phyloP scores from a whole-genome alignment of 23 tunicate species.

The Botrylloides violaceus region DNA sequence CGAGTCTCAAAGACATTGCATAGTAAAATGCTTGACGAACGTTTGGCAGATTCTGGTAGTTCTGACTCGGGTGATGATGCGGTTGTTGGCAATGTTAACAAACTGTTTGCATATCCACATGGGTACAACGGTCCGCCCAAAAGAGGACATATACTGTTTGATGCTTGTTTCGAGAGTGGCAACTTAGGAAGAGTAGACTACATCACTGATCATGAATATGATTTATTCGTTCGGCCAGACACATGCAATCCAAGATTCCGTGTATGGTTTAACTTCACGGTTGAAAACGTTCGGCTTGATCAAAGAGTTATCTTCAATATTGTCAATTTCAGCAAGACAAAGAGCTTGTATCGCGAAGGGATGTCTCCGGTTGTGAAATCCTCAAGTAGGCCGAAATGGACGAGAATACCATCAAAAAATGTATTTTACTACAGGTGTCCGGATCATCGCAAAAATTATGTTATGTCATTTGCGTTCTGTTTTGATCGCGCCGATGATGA shows the following conservation, averaged over 20 bases:
- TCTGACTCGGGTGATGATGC: constrained; percentile 93
- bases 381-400: constrained; percentile 92
- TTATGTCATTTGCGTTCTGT: constrained; percentile 94
- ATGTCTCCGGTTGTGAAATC: constrained; percentile 98
- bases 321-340: constrained; percentile 96
- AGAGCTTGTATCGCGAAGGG: constrained; percentile 92
- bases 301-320: constrained; percentile 94
- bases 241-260: constrained; percentile 96
- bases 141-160: constrained; percentile 90
- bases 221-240: constrained; percentile 88
- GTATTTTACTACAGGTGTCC: constrained; percentile 91
- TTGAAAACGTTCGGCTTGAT: constrained; percentile 82
- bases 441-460: constrained; percentile 90
- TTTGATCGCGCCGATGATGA: constrained; percentile 94
- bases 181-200: constrained; percentile 95
- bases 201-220: constrained; percentile 92
- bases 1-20: too few relatives aligned
- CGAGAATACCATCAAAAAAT: constrained; percentile 84
- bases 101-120: constrained; percentile 55
- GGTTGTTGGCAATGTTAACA: constrained; percentile 89
- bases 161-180: constrained; percentile 98
- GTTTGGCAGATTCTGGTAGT: constrained; percentile 37
- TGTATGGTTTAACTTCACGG: constrained; percentile 94
- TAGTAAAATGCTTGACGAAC: neutral
- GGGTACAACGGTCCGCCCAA: constrained; percentile 79